Base-by-base conservation (phyloP, 2,888 invertebrate genomes). In the Ceraclea dissimilis region DNA sequence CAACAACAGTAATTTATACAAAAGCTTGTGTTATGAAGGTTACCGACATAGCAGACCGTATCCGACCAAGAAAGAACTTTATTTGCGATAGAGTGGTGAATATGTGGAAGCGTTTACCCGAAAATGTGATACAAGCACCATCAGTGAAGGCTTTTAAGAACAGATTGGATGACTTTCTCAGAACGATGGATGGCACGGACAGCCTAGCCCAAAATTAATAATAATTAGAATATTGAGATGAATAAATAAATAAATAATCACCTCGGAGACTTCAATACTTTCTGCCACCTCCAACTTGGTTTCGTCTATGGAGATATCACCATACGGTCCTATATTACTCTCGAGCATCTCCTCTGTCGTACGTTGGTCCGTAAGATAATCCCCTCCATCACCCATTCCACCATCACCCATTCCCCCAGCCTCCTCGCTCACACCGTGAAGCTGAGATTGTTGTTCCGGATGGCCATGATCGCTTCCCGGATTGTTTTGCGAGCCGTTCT, bases 231-330 rank as follows among this genome's bases (percentile, higher is more conserved):
- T n/a, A n/a, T n/a, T n/a, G n/a, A n/a, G n/a, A n/a, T n/a, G n/a
- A n/a, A n/a, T n/a, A n/a, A n/a, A n/a, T n/a, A n/a, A n/a, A n/a
- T n/a, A n/a, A n/a, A 18, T 11, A 46, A 5, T 49, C 21, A 54
- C 54, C 18, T 54, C 54, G 8, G 49, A 43, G 18, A 54, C 54
- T 44, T 54, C 54, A n/a, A 54, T 39, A n/a, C 43, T 31, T 31
- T 54, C 54, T 17, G 47, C 53, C 6, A 52, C 52, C 17, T 52
- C 26, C 46, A 20, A 19, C 11, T 39, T 39, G 13, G 55, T 20
- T 33, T 55, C 55, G 16, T 58, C 55, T 1, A 58, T 58, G 46
- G 39, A 49, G 6, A 55, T 52, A 18, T 47, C 52, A 2, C 31
- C 31, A 16, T 47, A 52, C 13, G 17, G 34, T 19, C 39, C 39